Evolutionary conservation across 2,888 invertebrate species (phyloP), one percentile per base, ranked within the genome.

Genomic region (Luperina nickerlii): DNA sequence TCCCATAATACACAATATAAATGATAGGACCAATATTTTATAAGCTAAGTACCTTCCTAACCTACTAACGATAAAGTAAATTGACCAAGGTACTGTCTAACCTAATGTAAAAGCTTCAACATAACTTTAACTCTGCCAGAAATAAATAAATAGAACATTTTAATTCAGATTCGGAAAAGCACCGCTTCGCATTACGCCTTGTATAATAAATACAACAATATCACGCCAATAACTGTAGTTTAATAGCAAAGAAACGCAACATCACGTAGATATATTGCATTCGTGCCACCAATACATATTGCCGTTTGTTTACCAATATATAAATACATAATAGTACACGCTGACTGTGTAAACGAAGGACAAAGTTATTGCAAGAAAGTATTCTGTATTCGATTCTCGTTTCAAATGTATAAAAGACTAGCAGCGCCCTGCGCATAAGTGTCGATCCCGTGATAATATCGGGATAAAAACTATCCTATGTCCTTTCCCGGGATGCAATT

Each of bases 211-310:
- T 66, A 60, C 57, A 66, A 38, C 38, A 66, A 70, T 38, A 79
- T 60, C 54, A 66, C 20, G 8, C 18, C 67, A 63, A 63, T 62
- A 62, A 57, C 42, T 32, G 48, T 72, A 27, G 63, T 79, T 74
- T 13, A 15, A 70, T 63, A 65, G 63, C 27, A 79, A 72, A 74
- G 20, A 70, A 86, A 62, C 11, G 66, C 75, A 70, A 66, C 51
- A 20, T 83, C 75, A 78, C 74, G 79, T 62, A n/a, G 32, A 70
- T 62, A 67, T 73, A 84, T 87, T 76, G 45, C 75, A 72, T 63
- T 66, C 66, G 42, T 81, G 60, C 38, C 38, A 70, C 48, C 62
- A 76, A 70, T 73, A 54, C 32, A 27, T 73, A 82, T 60, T 18
- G 57, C 57, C 11, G 13, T 45, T 69, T 45, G 48, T 62, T 54